Percentiles rank a stretch among this genome's conserved stretches.
Evolutionary conservation across 2,797 vertebrate genomes (phyloP).

Genomic region (Peromyscus nudipes): DNA sequence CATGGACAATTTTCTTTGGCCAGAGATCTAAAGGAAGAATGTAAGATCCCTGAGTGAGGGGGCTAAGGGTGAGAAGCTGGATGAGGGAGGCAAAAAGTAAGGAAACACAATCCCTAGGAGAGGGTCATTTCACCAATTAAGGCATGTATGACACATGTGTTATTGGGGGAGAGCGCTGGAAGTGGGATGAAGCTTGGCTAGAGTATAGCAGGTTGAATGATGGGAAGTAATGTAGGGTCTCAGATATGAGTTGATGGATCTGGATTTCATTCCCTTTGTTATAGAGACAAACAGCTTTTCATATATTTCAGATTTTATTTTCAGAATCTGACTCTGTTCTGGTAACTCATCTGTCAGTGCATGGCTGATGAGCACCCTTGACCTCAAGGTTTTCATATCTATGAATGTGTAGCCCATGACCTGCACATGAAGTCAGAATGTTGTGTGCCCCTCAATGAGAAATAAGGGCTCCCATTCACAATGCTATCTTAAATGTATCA

Average conservation of each 20-base stretch:
- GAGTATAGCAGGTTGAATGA: neutral
- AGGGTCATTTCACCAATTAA: neutral
- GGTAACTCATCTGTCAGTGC: neutral
- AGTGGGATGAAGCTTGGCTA: neutral
- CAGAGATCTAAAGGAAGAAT: neutral
- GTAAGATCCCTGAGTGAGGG: neutral
- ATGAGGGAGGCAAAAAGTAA: no score
- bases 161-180: neutral
- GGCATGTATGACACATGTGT: no score
- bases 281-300: neutral
- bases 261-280: constrained; percentile 34
- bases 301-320: constrained; percentile 4
- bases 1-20: neutral
- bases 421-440: neutral
- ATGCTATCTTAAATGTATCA: neutral
- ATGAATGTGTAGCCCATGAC: neutral
- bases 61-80: neutral
- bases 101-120: neutral
- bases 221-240: neutral
- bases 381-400: neutral
- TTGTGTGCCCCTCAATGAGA: neutral
- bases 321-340: neutral
- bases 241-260: neutral
- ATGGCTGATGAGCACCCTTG: neutral
- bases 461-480: neutral